Conservation (phyloP, 2,113 vertebrate genomes). For the Carollia perspicillata region DNA sequence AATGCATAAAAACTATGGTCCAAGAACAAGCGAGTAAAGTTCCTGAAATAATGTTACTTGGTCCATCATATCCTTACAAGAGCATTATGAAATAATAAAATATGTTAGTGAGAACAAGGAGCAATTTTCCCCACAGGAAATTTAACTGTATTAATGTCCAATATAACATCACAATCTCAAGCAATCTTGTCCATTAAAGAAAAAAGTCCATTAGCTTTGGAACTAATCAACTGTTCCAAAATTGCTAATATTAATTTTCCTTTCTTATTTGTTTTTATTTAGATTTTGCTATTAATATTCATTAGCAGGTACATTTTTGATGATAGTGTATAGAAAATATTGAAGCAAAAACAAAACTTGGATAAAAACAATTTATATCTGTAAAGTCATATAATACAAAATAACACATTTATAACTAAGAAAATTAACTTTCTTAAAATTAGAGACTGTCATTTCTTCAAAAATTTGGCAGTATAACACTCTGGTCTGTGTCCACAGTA, state of each 20-base stretch:
- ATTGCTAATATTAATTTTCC: neutral
- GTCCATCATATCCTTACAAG: neutral
- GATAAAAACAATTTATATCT: neutral
- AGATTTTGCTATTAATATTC: neutral
- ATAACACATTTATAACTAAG: neutral
- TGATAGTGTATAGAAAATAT: neutral
- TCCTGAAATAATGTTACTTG: neutral
- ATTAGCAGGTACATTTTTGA: neutral
- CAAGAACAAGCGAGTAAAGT: neutral
- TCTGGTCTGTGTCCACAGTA: neutral
- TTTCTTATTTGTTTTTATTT: neutral
- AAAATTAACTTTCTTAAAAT: neutral
- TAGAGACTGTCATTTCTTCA: neutral
- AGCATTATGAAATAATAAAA: neutral
- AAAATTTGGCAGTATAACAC: neutral
- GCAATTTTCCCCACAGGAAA: neutral
- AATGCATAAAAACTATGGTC: neutral
- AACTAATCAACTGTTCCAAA: conserved; percentile 5
- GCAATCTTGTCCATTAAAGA: neutral
- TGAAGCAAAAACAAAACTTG: neutral
- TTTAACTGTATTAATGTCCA: neutral
- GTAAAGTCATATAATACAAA: neutral
- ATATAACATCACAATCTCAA: neutral
- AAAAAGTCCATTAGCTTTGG: neutral
- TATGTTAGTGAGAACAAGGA: neutral